Percentiles rank a stretch among this genome's conserved stretches.
Conservation (phyloP, 2,797 vertebrate genomes). For the Heliangelus exortis region DNA sequence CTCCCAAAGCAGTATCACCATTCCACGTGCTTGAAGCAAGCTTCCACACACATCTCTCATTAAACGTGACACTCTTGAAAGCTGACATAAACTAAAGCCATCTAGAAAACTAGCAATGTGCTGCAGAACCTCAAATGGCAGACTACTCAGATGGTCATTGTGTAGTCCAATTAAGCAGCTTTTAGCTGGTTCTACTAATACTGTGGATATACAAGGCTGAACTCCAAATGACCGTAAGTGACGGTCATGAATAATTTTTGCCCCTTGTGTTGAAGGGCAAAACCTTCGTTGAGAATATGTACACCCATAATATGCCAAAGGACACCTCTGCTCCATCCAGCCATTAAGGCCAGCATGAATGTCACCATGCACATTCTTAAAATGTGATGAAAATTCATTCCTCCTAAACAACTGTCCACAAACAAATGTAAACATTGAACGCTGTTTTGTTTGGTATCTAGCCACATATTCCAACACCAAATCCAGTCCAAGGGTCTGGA, state of each 20-base stretch:
- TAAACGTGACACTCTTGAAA: conserved; percentile 91
- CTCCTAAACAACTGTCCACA: conserved; percentile 97
- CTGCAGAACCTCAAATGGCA: conserved; percentile 95
- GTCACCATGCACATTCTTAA: conserved; percentile 99
- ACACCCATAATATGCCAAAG: conserved; percentile 97
- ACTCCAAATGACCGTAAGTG: conserved; percentile 96
- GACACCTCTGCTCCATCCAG: conserved; percentile 99
- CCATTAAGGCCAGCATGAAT: conserved; percentile 99
- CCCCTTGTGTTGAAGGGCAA: conserved; percentile 95
- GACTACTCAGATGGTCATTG: conserved; percentile 89
- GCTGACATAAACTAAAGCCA: conserved; percentile 96
- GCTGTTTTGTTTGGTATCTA: conserved; percentile 97
- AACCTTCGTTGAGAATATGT: conserved; percentile 97
- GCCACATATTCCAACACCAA: conserved; percentile 98
- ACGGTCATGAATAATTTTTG: conserved; percentile 94
- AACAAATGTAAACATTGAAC: conserved; percentile 99
- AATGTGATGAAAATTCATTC: conserved; percentile 97
- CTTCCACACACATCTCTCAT: conserved; percentile 97
- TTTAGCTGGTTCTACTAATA: conserved; percentile 76
- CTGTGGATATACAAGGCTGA: conserved; percentile 85
- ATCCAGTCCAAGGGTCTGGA: conserved; percentile 97
- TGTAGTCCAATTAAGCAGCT: conserved; percentile 75
- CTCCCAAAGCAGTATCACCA: conserved; percentile 97
- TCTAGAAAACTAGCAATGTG: conserved; percentile 95
- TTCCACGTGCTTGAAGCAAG: conserved; percentile 94